These are phyloP conservation scores for Mnemiopsis leidyi DNA, from an alignment of 37 sponge, comb jelly and placozoan genomes.

Conservation along the genomic window DNA sequence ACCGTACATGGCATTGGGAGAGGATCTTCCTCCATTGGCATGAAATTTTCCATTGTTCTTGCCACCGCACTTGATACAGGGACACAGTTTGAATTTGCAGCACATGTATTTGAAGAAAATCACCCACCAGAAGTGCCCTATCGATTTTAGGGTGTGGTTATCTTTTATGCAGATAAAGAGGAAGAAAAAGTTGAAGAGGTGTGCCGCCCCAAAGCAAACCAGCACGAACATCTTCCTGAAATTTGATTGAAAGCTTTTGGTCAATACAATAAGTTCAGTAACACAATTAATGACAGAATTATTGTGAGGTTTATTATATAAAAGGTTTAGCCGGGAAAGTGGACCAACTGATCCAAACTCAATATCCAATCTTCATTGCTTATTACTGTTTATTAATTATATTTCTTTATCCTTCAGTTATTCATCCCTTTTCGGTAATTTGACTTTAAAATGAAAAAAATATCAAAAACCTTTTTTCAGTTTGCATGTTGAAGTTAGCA, in stretches of 20 bases:
- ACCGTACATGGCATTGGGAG: not conserved
- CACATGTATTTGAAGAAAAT: not conserved
- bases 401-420: too few relatives aligned
- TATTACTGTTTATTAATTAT: too few relatives aligned
- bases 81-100: not conserved
- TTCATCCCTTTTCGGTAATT: too few relatives aligned
- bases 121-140: not conserved
- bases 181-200: not conserved
- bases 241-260: too few relatives aligned
- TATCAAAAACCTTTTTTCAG: not conserved
- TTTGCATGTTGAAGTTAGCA: not conserved
- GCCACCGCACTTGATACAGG: not conserved
- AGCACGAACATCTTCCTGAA: not conserved
- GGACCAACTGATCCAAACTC: too few relatives aligned
- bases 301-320: too few relatives aligned
- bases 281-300: not conserved
- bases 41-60: not conserved
- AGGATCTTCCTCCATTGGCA: not conserved
- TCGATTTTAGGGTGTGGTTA: not conserved
- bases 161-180: constrained; percentile 17
- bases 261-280: too few relatives aligned
- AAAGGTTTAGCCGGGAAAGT: too few relatives aligned
- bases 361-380: too few relatives aligned
- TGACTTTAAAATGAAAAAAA: too few relatives aligned
- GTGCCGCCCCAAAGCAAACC: not conserved